These are phyloP conservation scores for Pristionchus arcanus DNA, from an alignment of 2,888 invertebrate species.

Conservation along the genomic window DNA sequence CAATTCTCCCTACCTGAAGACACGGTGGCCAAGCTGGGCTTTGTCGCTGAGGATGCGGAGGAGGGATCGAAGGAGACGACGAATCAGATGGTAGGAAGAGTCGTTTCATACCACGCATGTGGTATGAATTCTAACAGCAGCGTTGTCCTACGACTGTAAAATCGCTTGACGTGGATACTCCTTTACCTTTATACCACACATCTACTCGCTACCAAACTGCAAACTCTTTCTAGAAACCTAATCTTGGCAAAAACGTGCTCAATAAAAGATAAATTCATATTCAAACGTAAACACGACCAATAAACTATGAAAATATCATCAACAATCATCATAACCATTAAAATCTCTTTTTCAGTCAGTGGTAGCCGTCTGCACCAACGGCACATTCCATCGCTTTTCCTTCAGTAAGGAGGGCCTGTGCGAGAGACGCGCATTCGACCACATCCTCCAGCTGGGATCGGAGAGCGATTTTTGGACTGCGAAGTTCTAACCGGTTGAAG, in stretches of 20 bases:
- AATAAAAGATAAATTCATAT: too few relatives aligned
- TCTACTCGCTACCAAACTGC: too few relatives aligned
- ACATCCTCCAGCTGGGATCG: slow-evolving; percentile 90
- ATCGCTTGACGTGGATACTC: too few relatives aligned
- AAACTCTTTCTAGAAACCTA: too few relatives aligned
- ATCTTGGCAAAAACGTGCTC: too few relatives aligned
- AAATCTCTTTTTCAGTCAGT: slow-evolving; percentile 57
- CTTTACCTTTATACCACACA: too few relatives aligned
- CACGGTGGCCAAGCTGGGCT: slow-evolving; percentile 49
- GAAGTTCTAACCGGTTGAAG: slow-evolving; percentile 52
- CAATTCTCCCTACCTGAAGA: slow-evolving; percentile 45
- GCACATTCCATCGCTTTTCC: slow-evolving; percentile 83
- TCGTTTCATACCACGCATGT: too few relatives aligned
- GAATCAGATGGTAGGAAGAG: not conserved
- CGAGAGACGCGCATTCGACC: slow-evolving; percentile 88
- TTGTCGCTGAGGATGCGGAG: slow-evolving; percentile 24
- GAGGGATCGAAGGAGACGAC: not conserved
- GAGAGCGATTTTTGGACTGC: slow-evolving; percentile 84
- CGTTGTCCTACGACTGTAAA: too few relatives aligned
- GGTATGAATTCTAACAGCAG: too few relatives aligned
- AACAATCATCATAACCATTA: too few relatives aligned
- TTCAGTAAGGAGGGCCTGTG: slow-evolving; percentile 90
- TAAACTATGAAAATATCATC: too few relatives aligned
- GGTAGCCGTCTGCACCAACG: slow-evolving; percentile 64
- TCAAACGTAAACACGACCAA: too few relatives aligned